Base-by-base conservation (phyloP, 2,797 vertebrate genomes). In the Dicrostonyx torquatus region DNA sequence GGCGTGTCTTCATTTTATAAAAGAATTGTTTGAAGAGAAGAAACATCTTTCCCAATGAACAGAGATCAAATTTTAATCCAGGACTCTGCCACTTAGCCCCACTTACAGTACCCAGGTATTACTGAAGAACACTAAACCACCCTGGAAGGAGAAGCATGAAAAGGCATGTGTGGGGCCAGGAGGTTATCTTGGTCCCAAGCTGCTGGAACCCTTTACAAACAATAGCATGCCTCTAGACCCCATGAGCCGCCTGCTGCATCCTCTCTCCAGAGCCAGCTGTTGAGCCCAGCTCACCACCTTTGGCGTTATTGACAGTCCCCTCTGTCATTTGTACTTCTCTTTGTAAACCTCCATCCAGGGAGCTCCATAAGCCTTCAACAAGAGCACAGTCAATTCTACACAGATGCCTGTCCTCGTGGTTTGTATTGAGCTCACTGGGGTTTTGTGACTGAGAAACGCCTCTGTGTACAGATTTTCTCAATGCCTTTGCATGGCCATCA, bases 401-500 rank as follows among this genome's bases (percentile, higher is more conserved):
- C 48, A 93, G 55, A 26, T 89, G 43, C 50, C 37, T 82, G 37
- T 62, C 34, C 37, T 84, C 68, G 22, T 94, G 53, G 40, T 22
- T 83, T 87, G 48, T 95, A 70, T 60, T 93, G 84, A 87, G 55
- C 91, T 91, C 92, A 88, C 70, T 91, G 17, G 45, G 0, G 70
- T 87, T 82, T 40, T 40, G 76, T 85, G 24, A 91, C 84, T 86
- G 17, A 92, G 58, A 75, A 78, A 37, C 17, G 18, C 14, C 20
- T 58, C 89, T 70, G 72, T 24, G 92, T 45, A 58, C 48, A 55
- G 50, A 53, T 58, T 18, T 50, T 4, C 68, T 55, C 31, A 88
- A 53, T 79, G 89, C 50, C 64, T 94, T 78, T 94, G 50, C 76
- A 68, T 93, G 91, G 58, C 90, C 60, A 94, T 84, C 68, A 83